Percentiles rank a stretch among this genome's conserved stretches.
These are phyloP conservation scores for Crotalus tigris DNA, from an alignment of 2,113 vertebrate species.

Conservation along the genomic window DNA sequence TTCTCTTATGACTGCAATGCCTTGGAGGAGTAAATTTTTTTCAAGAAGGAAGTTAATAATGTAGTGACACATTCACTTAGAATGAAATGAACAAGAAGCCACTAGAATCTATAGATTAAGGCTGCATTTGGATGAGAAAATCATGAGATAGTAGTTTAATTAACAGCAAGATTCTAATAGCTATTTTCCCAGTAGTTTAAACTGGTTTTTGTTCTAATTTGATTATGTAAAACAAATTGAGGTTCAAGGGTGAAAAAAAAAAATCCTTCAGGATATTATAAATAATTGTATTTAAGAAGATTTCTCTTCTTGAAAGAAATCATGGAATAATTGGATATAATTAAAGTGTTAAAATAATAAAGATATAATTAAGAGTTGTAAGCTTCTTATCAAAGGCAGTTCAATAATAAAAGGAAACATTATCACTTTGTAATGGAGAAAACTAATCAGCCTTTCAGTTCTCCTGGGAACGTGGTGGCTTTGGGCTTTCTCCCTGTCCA, in stretches of 20 bases:
- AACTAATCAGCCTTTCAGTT: neutral
- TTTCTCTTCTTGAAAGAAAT: neutral
- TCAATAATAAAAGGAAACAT: neutral
- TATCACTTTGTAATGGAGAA: neutral
- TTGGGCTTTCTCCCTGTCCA: neutral
- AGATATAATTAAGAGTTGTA: neutral
- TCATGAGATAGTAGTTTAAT: neutral
- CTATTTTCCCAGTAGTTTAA: conserved; percentile 18
- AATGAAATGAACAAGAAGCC: neutral
- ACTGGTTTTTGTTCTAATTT: conserved; percentile 44
- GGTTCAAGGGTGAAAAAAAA: neutral
- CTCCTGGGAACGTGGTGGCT: neutral
- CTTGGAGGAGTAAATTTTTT: conserved; percentile 18
- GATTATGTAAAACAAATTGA: conserved; percentile 39
- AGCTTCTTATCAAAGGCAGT: neutral
- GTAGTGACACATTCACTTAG: neutral
- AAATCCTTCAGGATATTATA: conserved; percentile 43
- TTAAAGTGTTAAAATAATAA: neutral
- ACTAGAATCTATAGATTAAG: neutral
- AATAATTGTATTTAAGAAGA: conserved; percentile 43
- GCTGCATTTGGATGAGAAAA: neutral
- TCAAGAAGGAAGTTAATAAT: conserved; percentile 23
- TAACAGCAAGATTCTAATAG: neutral
- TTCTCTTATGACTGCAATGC: conserved; percentile 2
- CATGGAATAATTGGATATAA: neutral